Percentiles rank a stretch among this genome's conserved stretches.
Conservation (phyloP, 2,113 vertebrate species). For the Clarias macrocephalus region DNA sequence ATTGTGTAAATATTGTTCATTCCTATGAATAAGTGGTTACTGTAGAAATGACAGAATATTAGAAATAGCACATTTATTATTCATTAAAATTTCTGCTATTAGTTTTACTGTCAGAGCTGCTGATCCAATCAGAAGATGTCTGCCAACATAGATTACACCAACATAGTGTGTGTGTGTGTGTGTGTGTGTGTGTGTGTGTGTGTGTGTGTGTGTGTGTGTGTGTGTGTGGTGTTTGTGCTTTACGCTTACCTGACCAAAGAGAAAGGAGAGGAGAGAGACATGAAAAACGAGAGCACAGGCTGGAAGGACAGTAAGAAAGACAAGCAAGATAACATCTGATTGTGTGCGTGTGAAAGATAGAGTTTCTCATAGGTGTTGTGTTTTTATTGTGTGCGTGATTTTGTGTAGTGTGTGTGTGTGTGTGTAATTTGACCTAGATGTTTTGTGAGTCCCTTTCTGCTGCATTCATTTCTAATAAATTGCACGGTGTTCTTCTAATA, state of each 20-base stretch:
- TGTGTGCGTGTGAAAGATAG: neutral
- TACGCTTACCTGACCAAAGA: conserved; percentile 3
- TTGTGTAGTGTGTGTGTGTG: conserved; percentile 59
- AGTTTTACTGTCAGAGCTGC: neutral
- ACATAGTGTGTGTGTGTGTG: neutral
- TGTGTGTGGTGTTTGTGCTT: neutral
- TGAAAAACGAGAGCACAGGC: neutral
- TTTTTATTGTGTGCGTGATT: conserved; percentile 38
- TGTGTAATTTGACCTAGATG: conserved; percentile 82
- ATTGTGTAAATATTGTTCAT: neutral
- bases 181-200: neutral
- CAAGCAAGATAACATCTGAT: conserved; percentile 1
- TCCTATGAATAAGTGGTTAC: neutral
- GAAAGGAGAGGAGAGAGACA: neutral
- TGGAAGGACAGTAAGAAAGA: neutral
- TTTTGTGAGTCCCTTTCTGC: conserved; percentile 69
- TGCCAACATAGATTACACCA: neutral
- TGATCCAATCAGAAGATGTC: neutral
- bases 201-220: neutral
- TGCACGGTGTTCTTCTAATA: conserved; percentile 70
- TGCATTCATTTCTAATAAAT: conserved; percentile 78
- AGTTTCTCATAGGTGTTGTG: neutral
- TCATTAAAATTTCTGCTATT: neutral
- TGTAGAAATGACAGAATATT: neutral
- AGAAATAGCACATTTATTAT: neutral